phyloP scores from a whole-genome alignment of 2,113 vertebrate species.

The Poeciliopsis occidentalis region DNA sequence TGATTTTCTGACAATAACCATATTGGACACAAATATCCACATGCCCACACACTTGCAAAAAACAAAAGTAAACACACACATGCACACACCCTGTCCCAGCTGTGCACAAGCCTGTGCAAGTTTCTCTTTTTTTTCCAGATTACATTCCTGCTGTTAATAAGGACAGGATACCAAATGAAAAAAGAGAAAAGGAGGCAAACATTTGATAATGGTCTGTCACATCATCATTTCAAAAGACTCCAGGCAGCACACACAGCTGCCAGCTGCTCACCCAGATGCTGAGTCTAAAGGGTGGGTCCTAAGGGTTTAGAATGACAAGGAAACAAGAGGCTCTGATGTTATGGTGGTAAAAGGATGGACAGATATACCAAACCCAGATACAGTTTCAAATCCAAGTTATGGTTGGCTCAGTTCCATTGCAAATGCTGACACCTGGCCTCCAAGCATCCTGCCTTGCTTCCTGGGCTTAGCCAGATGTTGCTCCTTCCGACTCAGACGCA shows the following conservation, averaged over 20 bases:
- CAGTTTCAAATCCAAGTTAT: constrained; percentile 21
- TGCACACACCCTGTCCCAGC: constrained; percentile 42
- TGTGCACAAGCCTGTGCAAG: constrained; percentile 59
- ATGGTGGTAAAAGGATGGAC: constrained; percentile 39
- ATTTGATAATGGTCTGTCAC: constrained; percentile 46
- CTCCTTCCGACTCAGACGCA: constrained; percentile 34
- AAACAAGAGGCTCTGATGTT: constrained; percentile 51
- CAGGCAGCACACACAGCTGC: constrained; percentile 36
- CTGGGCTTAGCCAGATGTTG: constrained; percentile 66
- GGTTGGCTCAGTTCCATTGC: constrained; percentile 51
- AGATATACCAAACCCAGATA: constrained; percentile 24
- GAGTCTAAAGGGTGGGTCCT: constrained; percentile 39
- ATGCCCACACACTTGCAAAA: constrained; percentile 30
- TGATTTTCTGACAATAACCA: constrained; percentile 31
- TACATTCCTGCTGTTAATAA: constrained; percentile 51
- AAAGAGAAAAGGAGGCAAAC: constrained; percentile 44
- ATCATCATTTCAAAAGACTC: constrained; percentile 40
- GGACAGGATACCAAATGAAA: constrained; percentile 57
- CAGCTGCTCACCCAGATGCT: constrained; percentile 64
- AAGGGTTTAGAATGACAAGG: constrained; percentile 54
- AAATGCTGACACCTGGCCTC: constrained; percentile 65
- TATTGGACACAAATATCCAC: constrained; percentile 23
- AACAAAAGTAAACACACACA: constrained; percentile 27
- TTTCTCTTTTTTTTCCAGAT: constrained; percentile 43
- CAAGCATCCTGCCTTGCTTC: constrained; percentile 65